Conservation (phyloP, 1,140 invertebrate genomes). For the Monochamus saltuarius region DNA sequence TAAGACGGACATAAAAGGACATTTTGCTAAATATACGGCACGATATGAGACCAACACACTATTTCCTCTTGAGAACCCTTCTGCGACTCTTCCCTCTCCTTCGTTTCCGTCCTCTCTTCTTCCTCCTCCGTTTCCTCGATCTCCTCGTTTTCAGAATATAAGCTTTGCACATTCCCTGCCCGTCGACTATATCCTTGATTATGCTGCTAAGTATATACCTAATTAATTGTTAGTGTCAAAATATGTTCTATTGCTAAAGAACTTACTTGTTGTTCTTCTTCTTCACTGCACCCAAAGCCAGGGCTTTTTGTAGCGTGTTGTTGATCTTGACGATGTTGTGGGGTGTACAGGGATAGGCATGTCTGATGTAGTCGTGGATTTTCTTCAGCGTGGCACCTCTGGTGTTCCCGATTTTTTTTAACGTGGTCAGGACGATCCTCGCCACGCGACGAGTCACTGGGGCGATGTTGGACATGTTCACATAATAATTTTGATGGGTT, state of each 20-base stretch:
- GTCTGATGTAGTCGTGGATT: slow-evolving; percentile 29
- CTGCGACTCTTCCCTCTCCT: too few species aligned
- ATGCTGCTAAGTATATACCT: not conserved
- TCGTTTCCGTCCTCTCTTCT: too few species aligned
- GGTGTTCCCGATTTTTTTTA: slow-evolving; percentile 30
- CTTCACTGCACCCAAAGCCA: slow-evolving; percentile 31
- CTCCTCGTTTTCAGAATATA: too few species aligned
- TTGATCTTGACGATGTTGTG: slow-evolving; percentile 25
- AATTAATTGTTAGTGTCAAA: slow-evolving; percentile 11
- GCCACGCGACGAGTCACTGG: slow-evolving; percentile 18
- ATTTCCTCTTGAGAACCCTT: too few species aligned
- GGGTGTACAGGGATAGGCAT: slow-evolving; percentile 26
- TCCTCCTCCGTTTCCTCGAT: too few species aligned
- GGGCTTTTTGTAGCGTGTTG: slow-evolving; percentile 28
- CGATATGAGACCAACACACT: too few species aligned
- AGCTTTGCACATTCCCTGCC: not conserved
- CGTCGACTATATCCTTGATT: not conserved
- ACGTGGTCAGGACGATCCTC: slow-evolving; percentile 26
- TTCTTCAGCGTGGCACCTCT: slow-evolving; percentile 30
- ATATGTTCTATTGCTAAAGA: not conserved
- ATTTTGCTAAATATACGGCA: too few species aligned
- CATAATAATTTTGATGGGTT: slow-evolving; percentile 10
- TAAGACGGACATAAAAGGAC: too few species aligned
- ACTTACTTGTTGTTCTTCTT: slow-evolving; percentile 20
- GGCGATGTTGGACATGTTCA: slow-evolving; percentile 8